Evolutionary conservation across 2,888 invertebrate species (phyloP), one percentile per base, ranked within the genome.

Genomic region (Ligdia adustata): DNA sequence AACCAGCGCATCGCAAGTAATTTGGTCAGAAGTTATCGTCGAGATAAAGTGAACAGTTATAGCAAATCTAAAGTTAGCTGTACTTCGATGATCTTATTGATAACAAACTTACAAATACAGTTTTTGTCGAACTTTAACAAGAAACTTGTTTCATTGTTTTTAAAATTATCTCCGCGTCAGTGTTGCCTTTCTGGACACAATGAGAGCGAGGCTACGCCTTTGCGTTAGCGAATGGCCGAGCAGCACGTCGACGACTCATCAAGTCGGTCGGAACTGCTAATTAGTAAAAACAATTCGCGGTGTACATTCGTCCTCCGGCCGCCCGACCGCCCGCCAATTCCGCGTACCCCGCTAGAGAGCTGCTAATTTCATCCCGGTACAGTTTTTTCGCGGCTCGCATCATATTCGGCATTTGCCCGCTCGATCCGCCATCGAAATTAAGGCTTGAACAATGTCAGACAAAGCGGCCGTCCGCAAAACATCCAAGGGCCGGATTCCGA

Each of bases 381-480:
- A 75, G 82, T 88, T 90, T 90, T 89, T 89, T 83, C 70, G 76
- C 78, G 80, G 79, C 86, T 84, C 81, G 86, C 88, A 84, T 89
- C 89, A 89, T 89, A 90, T 89, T 90, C 88, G 90, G 89, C 83
- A 87, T 88, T 88, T 84, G 88, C 72, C 78, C 85, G 81, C 85
- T 83, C 85, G 87, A 85, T 84, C 72, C 82, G 75, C 86, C 87
- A 81, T 86, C 84, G 88, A 88, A 88, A 90, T 90, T 90, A 89
- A 89, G 85, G 88, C 79, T 73, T 75, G 83, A 87, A 89, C 90
- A 90, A 90, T 90, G 90, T 89, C 87, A 69, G 84, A 89, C 89
- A 90, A 90, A 90, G 90, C 90, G 79, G 67, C 89, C 90, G 90
- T 89, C 89, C 64, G 79, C 88, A 89, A 90, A 89, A 89, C 90